Percentiles rank a stretch among this genome's conserved stretches.
These are phyloP conservation scores for Platycnemis pennipes DNA, from an alignment of 2,888 invertebrate genomes.

Conservation along the genomic window DNA sequence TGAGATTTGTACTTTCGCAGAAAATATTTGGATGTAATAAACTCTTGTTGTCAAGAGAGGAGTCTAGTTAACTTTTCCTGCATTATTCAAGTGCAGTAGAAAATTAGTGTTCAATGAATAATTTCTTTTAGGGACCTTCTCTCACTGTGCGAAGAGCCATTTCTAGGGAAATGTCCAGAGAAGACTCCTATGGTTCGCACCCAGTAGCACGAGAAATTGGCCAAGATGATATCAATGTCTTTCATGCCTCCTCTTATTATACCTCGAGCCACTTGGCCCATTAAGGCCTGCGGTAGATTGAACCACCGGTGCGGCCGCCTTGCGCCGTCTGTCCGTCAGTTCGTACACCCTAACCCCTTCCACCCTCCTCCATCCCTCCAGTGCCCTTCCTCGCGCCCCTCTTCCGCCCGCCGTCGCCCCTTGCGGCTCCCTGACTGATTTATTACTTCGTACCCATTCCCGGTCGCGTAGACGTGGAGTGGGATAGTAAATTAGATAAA, in stretches of 20 bases:
- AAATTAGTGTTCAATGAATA: too few species aligned
- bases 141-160: too few species aligned
- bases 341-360: slow-evolving; percentile 76
- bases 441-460: neutral
- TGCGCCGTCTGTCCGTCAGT: slow-evolving; percentile 75
- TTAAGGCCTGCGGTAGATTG: slow-evolving; percentile 16
- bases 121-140: too few species aligned
- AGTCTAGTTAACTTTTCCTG: too few species aligned
- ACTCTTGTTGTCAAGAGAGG: too few species aligned
- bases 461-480: neutral
- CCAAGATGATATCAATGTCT: neutral
- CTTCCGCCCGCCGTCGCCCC: slow-evolving; percentile 71
- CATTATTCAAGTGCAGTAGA: too few species aligned
- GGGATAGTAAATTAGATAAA: slow-evolving; percentile 38
- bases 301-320: slow-evolving; percentile 29
- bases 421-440: neutral
- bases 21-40: too few species aligned
- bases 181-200: too few species aligned
- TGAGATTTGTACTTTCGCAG: too few species aligned
- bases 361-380: slow-evolving; percentile 71
- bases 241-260: slow-evolving; percentile 8
- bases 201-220: too few species aligned
- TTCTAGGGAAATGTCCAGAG: too few species aligned
- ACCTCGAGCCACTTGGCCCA: neutral
- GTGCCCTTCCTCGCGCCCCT: slow-evolving; percentile 72